Percentiles rank a stretch among this genome's conserved stretches.
These are phyloP conservation scores for Saxidomus purpurata DNA, from an alignment of 1,140 invertebrate genomes.

Conservation along the genomic window DNA sequence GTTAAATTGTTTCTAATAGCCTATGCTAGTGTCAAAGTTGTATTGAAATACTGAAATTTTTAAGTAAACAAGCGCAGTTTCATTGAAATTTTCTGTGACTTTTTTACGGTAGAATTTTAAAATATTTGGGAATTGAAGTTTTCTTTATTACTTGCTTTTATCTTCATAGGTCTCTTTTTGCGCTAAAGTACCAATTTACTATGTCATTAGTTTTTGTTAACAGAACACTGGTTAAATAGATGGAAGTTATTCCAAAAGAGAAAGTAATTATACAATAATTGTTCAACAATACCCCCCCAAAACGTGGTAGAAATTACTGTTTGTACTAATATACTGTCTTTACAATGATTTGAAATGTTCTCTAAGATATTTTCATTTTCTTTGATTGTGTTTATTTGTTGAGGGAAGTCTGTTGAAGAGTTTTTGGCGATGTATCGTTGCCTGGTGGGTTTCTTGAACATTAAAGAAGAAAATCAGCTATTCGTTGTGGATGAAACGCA, in stretches of 20 bases:
- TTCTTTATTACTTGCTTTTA: background rate
- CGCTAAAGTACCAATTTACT: background rate
- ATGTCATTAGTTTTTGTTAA: conserved; percentile 6
- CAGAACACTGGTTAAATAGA: conserved; percentile 4
- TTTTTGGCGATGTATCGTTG: background rate
- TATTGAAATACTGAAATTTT: no score
- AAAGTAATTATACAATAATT: background rate
- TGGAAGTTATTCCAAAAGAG: conserved; percentile 22
- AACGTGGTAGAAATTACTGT: conserved; percentile 2
- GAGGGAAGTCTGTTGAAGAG: conserved; percentile 22
- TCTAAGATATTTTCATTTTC: conserved; percentile 13
- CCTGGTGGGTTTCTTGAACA: background rate
- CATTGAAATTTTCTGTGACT: background rate
- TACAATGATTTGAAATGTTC: background rate
- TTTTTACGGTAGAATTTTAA: background rate
- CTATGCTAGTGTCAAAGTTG: no score
- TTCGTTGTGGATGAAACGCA: background rate
- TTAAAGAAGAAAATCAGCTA: background rate
- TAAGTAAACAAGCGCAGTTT: background rate
- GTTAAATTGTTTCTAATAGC: no score
- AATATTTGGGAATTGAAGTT: background rate
- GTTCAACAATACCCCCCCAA: background rate
- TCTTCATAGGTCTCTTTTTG: background rate
- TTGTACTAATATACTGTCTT: conserved; percentile 12
- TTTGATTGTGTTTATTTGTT: conserved; percentile 21